phyloP scores from a whole-genome alignment of 2,113 vertebrate genomes.

The Ceyx cyanopectus region DNA sequence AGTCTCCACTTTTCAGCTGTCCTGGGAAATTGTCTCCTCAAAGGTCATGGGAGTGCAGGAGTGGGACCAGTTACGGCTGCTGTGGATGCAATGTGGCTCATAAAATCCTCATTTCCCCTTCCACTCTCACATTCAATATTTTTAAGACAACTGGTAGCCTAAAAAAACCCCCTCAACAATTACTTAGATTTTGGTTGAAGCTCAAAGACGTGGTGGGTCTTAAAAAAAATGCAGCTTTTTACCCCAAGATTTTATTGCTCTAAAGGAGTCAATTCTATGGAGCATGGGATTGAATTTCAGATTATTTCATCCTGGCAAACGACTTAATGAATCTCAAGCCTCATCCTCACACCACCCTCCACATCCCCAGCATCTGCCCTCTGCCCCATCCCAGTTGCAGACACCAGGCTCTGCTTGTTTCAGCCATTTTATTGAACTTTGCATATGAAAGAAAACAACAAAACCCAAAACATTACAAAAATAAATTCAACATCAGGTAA shows the following conservation, averaged over 20 bases:
- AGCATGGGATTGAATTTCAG: neutral
- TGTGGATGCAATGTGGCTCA: neutral
- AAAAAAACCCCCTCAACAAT: neutral
- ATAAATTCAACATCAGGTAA: slow-evolving; percentile 55
- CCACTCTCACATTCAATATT: neutral
- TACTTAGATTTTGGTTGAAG: neutral
- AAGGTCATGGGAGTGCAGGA: neutral
- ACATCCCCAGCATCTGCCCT: neutral
- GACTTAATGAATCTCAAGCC: neutral
- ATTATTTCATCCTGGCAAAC: neutral
- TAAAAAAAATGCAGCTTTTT: neutral
- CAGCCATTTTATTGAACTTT: slow-evolving; percentile 59
- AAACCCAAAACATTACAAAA: slow-evolving; percentile 23
- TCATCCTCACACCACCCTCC: neutral
- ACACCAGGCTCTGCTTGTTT: neutral
- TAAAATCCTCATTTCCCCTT: neutral
- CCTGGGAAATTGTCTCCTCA: neutral
- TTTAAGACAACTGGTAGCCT: neutral
- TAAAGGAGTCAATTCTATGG: neutral
- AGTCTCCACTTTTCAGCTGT: neutral
- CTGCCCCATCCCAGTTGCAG: rapidly evolving
- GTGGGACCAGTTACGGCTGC: neutral
- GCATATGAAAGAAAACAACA: slow-evolving; percentile 42
- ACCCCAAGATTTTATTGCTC: neutral
- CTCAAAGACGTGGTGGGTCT: neutral